Conservation (phyloP, 2,797 vertebrate species). For the Semotilus atromaculatus region DNA sequence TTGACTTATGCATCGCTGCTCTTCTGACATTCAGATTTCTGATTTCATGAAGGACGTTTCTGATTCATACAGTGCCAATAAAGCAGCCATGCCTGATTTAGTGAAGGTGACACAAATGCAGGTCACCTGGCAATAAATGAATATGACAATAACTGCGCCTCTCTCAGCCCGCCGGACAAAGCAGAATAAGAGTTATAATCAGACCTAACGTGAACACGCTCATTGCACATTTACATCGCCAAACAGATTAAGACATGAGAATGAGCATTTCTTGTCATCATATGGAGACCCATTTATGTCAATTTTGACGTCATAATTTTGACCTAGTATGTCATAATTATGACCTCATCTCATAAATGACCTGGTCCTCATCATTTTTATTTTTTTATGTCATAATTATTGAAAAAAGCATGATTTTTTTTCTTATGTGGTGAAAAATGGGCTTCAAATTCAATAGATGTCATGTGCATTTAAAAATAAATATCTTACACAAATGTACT, state of each 20-base stretch:
- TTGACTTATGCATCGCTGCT: no score
- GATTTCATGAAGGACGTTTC: neutral
- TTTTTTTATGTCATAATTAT: neutral
- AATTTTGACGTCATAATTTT: no score
- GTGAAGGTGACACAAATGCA: neutral
- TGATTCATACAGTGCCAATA: neutral
- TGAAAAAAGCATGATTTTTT: neutral
- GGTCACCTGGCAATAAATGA: neutral
- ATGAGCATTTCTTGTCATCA: no score
- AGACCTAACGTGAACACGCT: neutral
- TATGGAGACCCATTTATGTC: neutral
- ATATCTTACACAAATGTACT: neutral
- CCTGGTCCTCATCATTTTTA: no score
- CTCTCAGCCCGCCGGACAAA: neutral
- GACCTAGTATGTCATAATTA: no score
- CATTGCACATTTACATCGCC: neutral
- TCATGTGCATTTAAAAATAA: no score
- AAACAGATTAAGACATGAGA: neutral
- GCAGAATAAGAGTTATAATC: neutral
- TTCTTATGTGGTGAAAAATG: neutral
- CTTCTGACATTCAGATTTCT: neutral
- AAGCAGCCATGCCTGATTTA: neutral
- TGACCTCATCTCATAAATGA: no score
- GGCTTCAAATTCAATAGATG: neutral
- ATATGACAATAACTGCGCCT: neutral